These are phyloP conservation scores for Calameuta idolon DNA, from an alignment of 2,888 invertebrate genomes.

Conservation along the genomic window DNA sequence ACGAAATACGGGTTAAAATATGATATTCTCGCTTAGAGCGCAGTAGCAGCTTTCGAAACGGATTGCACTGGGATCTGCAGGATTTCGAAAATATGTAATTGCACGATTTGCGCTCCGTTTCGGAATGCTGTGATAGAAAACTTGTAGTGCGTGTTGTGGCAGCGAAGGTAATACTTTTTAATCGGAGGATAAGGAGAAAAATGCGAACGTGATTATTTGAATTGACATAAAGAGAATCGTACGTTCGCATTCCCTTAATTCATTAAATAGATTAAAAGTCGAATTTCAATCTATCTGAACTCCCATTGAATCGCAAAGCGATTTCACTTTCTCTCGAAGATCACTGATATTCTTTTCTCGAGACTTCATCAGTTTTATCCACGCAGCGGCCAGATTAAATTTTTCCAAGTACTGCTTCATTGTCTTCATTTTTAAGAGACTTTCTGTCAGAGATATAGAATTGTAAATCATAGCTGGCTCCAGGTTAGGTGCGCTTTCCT, in stretches of 20 bases:
- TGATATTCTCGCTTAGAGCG: neutral
- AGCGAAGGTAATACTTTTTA: slow-evolving; percentile 17
- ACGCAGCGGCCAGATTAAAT: slow-evolving; percentile 25
- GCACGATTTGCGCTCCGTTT: neutral
- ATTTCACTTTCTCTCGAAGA: slow-evolving; percentile 23
- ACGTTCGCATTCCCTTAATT: neutral
- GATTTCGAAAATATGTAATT: neutral
- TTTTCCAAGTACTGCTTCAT: slow-evolving; percentile 42
- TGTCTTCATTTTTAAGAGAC: slow-evolving; percentile 64
- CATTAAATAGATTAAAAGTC: neutral
- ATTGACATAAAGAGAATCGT: slow-evolving; percentile 3
- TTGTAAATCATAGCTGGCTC: slow-evolving; percentile 70
- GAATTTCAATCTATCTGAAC: slow-evolving; percentile 12
- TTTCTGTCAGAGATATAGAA: slow-evolving; percentile 68
- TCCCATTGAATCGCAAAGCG: slow-evolving; percentile 15
- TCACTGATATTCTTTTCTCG: slow-evolving; percentile 14
- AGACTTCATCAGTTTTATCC: slow-evolving; percentile 19
- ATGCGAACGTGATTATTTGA: slow-evolving; percentile 5
- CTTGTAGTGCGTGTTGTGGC: slow-evolving; percentile 20
- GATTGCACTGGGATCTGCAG: neutral
- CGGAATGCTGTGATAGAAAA: neutral
- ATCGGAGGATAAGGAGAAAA: neutral
- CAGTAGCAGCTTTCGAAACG: neutral
- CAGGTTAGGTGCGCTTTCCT: slow-evolving; percentile 69
- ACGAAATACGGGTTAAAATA: neutral